Evolutionary conservation across 2,113 vertebrate genomes (phyloP), one percentile per base, ranked within the genome.

Genomic region (Lophius piscatorius): DNA sequence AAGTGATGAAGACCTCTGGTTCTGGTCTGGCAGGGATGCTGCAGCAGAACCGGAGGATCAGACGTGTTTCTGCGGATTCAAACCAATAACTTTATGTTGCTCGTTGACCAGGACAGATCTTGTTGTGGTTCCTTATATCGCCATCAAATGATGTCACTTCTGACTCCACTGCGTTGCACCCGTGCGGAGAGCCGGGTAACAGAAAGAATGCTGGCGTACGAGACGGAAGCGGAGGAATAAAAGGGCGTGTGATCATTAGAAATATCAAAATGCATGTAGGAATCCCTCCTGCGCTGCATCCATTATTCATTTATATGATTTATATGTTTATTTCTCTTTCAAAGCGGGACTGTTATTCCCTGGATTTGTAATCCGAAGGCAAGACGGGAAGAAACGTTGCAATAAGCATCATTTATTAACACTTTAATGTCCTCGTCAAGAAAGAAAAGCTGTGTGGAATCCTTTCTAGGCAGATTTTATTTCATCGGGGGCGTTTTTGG

Each of bases 261-360:
- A 38, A 42, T 75, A 38, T 74, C 60, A 66, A 29, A 45, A 40
- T 51, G 38, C 18, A 51, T 46, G 11, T 24, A 49, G 7, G 18
- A 34, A 14, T 1, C 22, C 7, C 26, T 26, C 23, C 23, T 42
- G 18, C 11, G 20, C 33, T 36, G 29, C 50, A 81, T 88, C 56
- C 51, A 85, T 88, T 78, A 85, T 83, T 89, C 26, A 87, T 82
- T 56, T 26, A 0, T 64, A 33, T 73, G 46, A 77, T 87, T 87
- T 63, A 76, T 80, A 63, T 81, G 74, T 84, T 80, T 77, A 76
- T 84, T 66, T 78, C 68, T 70, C 58, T 70, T 76, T 80, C 34
- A 45, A 76, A 82, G 63, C 59, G 36, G 49, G 39, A 45, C 42
- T 66, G 61, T 77, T 83, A 73, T 71, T 46, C 46, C 20, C 39